These are phyloP conservation scores for Lerema accius DNA, from an alignment of 1,140 invertebrate genomes.

Conservation along the genomic window DNA sequence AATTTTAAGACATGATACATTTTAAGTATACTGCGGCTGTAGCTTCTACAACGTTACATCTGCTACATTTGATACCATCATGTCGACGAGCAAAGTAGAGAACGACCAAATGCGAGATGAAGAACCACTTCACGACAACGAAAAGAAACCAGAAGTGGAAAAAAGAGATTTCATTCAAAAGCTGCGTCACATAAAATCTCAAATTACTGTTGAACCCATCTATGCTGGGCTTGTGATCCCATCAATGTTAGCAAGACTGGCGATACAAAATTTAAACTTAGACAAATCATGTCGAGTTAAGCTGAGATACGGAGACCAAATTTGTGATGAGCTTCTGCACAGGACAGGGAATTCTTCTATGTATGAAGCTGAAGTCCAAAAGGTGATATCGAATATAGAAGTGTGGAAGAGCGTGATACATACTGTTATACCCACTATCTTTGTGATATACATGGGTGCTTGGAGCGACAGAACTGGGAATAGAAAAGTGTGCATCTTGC, in stretches of 20 bases:
- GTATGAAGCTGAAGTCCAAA: conserved; percentile 81
- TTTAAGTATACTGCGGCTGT: conserved; percentile 8
- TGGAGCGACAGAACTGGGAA: conserved; percentile 85
- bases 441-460: conserved; percentile 85
- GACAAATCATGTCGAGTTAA: conserved; percentile 85
- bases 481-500: conserved; percentile 83
- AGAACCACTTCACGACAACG: conserved; percentile 47
- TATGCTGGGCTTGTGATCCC: conserved; percentile 82
- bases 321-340: conserved; percentile 81
- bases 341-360: conserved; percentile 70
- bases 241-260: conserved; percentile 78
- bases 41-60: neutral
- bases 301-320: conserved; percentile 72
- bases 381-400: conserved; percentile 81
- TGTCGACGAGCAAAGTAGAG: conserved; percentile 32
- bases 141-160: conserved; percentile 43
- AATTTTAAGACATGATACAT: conserved; percentile 4
- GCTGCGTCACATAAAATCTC: conserved; percentile 53
- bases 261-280: conserved; percentile 84
- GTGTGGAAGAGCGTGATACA: conserved; percentile 83
- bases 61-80: neutral
- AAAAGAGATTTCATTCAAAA: conserved; percentile 52
- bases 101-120: conserved; percentile 47
- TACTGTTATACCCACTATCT: conserved; percentile 81
- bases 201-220: conserved; percentile 83